A percentile compares a stretch with the other conserved stretches of the same genome.
Conservation (phyloP, 2,113 vertebrate genomes). For the Tetrax tetrax region DNA sequence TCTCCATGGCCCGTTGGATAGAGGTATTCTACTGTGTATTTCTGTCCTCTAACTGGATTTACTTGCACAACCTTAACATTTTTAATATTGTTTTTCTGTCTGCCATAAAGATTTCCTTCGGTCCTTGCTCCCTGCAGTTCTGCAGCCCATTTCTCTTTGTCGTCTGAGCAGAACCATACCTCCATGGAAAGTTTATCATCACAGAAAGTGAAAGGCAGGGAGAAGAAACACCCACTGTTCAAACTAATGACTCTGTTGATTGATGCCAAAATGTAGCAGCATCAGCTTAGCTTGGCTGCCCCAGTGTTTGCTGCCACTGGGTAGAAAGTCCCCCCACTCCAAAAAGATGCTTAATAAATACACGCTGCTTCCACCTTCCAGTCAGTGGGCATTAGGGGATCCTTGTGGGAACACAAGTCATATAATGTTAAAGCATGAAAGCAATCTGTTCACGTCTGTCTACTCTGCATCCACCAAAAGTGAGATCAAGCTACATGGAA, state of each 20-base stretch:
- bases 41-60: conserved; percentile 23
- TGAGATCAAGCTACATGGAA: not conserved
- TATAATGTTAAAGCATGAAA: not conserved
- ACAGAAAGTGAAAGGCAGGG: conserved; percentile 23
- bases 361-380: not conserved
- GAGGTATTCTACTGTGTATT: not conserved
- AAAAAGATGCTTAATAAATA: not conserved
- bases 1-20: not conserved
- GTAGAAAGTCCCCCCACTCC: not conserved
- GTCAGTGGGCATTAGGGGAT: not conserved
- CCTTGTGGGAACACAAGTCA: not conserved
- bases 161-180: conserved; percentile 21
- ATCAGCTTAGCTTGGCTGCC: not conserved
- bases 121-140: conserved; percentile 25
- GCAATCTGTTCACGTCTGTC: not conserved
- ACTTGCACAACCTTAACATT: not conserved
- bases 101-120: conserved; percentile 42
- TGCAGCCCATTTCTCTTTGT: conserved; percentile 50
- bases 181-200: conserved; percentile 29
- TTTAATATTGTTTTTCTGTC: conserved; percentile 29
- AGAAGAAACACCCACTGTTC: conserved; percentile 13
- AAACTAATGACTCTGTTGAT: conserved; percentile 11
- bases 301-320: not conserved
- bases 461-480: not conserved
- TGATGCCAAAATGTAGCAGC: not conserved